Percentiles rank a stretch among this genome's conserved stretches.
phyloP scores from a whole-genome alignment of 2,797 vertebrate genomes.

The Hydrophis major region DNA sequence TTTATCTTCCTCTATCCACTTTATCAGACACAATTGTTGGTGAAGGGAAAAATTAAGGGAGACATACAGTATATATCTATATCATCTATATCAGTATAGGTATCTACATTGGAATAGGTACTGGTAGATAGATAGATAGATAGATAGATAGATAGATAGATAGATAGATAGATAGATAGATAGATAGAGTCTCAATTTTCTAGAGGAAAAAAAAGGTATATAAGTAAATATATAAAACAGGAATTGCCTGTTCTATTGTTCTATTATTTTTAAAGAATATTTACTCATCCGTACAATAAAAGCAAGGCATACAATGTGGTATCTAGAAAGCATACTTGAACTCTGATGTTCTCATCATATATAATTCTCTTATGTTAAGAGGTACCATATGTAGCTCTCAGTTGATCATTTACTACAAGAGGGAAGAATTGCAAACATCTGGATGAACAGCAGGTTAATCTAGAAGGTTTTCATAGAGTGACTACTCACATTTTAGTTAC shows the following conservation, averaged over 20 bases:
- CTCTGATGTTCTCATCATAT: not conserved
- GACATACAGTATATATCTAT: not conserved
- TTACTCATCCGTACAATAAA: not conserved
- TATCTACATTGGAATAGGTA: too few relatives aligned
- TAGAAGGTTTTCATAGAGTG: not conserved
- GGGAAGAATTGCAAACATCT: not conserved
- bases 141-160: too few relatives aligned
- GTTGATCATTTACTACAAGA: not conserved
- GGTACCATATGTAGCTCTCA: not conserved
- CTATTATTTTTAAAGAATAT: not conserved
- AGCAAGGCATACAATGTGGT: not conserved
- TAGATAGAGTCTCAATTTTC: not conserved
- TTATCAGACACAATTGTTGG: not conserved
- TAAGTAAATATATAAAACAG: not conserved
- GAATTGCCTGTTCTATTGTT: not conserved
- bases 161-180: too few relatives aligned
- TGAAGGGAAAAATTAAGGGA: not conserved
- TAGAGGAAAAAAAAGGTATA: not conserved
- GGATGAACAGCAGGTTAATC: not conserved
- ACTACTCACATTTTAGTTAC: not conserved
- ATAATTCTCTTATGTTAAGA: not conserved
- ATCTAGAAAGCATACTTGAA: not conserved
- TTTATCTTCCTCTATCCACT: not conserved
- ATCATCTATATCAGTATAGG: not conserved
- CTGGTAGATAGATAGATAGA: too few relatives aligned